Base-by-base conservation (phyloP, 2,113 vertebrate genomes). In the Chionodraco myersi region DNA sequence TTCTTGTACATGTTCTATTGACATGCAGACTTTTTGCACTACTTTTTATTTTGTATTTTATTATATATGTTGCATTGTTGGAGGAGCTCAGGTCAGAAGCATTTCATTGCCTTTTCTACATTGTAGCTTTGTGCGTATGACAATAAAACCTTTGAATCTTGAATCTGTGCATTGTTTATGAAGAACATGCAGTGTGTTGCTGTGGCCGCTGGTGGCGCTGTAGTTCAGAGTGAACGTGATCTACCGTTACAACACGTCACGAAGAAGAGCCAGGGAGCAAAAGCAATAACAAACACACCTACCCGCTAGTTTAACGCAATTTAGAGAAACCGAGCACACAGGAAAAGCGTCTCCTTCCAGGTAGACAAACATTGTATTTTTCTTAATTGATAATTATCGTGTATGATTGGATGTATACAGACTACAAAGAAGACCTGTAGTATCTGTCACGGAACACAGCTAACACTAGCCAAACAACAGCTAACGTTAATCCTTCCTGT, bases 261-360 rank as follows among this genome's bases (percentile, higher is more conserved):
- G 47, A 89, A 69, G 79, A 78, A 76, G 65, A 74, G 21, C 6
- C 7, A 11, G 34, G 11, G 12, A 13, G 45, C 48, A 68, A 77
- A 75, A 86, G 85, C 70, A 86, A 88, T 79, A 90, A 92, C 84
- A 93, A 88, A 92, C 84, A 84, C 54, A 73, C 52, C 23, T 70
- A 83, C 34, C 61, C 8, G 49, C 15, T 6, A 75, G 75, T 75
- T 30, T 69, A 81, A 70, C 61, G 23, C 7, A n/a, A 53, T 49
- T 52, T 45, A 16, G 15, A n/a, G 3, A 11, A 41, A n/a, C 18
- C 7, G 45, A 34, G 3, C 15, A 45, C 1, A 14, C 23, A 47
- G 48, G 34, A 8, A 48, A 23, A 49, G 62, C 62, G 6, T 77
- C 15, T 49, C 2, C 0, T 62, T 53, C 6, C 6, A 54, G 9